These are phyloP conservation scores for Acheta domesticus DNA, from an alignment of 2,888 invertebrate species.

Conservation along the genomic window DNA sequence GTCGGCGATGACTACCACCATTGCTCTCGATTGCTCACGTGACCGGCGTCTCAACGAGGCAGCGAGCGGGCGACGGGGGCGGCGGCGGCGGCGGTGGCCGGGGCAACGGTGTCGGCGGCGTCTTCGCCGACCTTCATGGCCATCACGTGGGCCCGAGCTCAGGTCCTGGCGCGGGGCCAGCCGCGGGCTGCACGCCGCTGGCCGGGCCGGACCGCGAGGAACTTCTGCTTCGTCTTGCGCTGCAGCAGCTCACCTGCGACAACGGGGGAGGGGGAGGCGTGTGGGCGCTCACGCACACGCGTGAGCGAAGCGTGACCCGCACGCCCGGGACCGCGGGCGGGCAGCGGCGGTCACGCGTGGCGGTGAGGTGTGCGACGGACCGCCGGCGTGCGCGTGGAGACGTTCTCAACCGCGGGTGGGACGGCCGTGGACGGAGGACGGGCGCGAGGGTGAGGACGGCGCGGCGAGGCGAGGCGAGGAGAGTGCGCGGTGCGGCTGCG, in stretches of 20 bases:
- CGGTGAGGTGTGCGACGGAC: not conserved
- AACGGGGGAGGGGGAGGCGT: not conserved
- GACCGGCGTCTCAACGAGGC: not conserved
- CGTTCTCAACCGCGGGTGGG: too few relatives aligned
- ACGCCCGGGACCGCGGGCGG: not conserved
- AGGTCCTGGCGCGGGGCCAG: not conserved
- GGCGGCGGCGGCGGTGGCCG: too few relatives aligned
- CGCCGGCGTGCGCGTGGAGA: too few relatives aligned
- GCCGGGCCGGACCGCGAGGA: not conserved
- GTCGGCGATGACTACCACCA: conserved; percentile 9
- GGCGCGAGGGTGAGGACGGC: too few relatives aligned
- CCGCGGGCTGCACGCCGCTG: not conserved
- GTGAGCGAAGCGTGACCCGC: not conserved
- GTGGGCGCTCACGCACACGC: not conserved
- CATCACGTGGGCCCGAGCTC: not conserved
- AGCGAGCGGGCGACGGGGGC: too few relatives aligned
- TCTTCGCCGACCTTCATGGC: not conserved
- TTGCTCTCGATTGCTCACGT: conserved; percentile 11
- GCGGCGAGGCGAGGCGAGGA: too few relatives aligned
- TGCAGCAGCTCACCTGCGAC: not conserved
- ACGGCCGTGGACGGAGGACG: too few relatives aligned
- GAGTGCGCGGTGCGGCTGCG: not conserved
- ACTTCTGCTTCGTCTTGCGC: not conserved
- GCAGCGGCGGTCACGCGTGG: not conserved
- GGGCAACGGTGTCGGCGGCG: not conserved